Evolutionary conservation across 2,888 invertebrate species (phyloP).

Genomic region (Desoria tigrina): DNA sequence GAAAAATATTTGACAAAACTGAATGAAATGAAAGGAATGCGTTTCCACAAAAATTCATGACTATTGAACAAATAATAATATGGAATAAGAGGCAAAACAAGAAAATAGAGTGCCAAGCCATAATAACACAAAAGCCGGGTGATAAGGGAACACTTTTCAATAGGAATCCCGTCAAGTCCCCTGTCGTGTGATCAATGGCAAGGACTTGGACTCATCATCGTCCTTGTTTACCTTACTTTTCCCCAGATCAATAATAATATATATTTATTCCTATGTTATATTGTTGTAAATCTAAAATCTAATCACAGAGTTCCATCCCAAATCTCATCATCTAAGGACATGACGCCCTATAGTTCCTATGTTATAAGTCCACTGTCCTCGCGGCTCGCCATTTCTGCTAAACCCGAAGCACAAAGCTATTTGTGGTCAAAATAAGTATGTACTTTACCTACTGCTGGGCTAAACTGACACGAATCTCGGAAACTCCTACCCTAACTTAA

Average conservation of each 20-base stretch:
- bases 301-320: not conserved
- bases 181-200: conserved; percentile 33
- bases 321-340: not conserved
- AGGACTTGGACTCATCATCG: conserved; percentile 18
- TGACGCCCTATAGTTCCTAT: too few species aligned
- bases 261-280: not conserved
- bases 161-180: conserved; percentile 23
- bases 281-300: not conserved
- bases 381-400: not conserved
- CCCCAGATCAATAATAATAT: too few species aligned
- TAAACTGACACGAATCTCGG: not conserved
- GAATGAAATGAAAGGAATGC: conserved; percentile 1
- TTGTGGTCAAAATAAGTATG: conserved; percentile 2
- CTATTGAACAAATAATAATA: not conserved
- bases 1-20: conserved; percentile 7
- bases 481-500: not conserved
- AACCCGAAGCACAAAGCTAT: not conserved
- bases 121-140: not conserved
- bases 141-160: conserved; percentile 2
- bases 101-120: not conserved
- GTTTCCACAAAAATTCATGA: not conserved
- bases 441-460: conserved; percentile 21
- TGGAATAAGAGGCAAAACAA: conserved; percentile 1
- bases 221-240: conserved; percentile 22
- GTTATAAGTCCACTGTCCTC: not conserved